A percentile compares a stretch with the other conserved stretches of the same genome.
phyloP scores from a whole-genome alignment of 2,797 vertebrate species.

The Myotis myotis region DNA sequence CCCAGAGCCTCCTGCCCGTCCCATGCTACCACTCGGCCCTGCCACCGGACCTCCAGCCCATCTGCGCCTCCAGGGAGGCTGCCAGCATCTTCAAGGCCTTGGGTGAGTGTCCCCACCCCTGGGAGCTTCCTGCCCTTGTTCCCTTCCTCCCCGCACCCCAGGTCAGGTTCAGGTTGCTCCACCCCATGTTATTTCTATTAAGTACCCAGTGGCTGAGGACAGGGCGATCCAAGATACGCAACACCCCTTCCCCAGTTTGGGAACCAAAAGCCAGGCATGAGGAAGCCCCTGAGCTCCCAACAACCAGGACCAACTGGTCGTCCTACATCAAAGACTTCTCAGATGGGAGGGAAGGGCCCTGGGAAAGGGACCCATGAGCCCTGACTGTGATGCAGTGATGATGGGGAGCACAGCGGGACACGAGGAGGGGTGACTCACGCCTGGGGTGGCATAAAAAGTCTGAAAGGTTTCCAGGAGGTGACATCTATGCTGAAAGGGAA shows the following conservation, averaged over 20 bases:
- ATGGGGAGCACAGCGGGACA: background rate
- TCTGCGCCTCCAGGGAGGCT: slow-evolving; percentile 55
- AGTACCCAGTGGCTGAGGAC: background rate
- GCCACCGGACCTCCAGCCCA: slow-evolving; percentile 50
- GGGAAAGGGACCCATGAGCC: background rate
- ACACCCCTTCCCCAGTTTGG: background rate
- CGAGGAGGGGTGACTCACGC: background rate
- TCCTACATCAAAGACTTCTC: background rate
- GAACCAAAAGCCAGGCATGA: background rate
- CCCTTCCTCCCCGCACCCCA: too few species aligned
- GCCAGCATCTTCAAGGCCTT: slow-evolving; percentile 54
- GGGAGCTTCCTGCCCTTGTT: accelerated
- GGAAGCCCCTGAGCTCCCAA: background rate
- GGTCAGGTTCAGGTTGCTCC: background rate
- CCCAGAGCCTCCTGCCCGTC: background rate
- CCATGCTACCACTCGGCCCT: slow-evolving; percentile 58
- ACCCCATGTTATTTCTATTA: accelerated
- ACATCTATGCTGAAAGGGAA: background rate
- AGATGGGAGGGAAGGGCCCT: background rate
- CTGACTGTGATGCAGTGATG: accelerated
- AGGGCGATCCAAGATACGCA: background rate
- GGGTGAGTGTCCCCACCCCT: slow-evolving; percentile 24
- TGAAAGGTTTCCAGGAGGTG: background rate
- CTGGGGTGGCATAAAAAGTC: background rate
- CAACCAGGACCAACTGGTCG: accelerated